These are phyloP conservation scores for Diachasma alloeum DNA, from an alignment of 1,140 invertebrate genomes.

Conservation along the genomic window DNA sequence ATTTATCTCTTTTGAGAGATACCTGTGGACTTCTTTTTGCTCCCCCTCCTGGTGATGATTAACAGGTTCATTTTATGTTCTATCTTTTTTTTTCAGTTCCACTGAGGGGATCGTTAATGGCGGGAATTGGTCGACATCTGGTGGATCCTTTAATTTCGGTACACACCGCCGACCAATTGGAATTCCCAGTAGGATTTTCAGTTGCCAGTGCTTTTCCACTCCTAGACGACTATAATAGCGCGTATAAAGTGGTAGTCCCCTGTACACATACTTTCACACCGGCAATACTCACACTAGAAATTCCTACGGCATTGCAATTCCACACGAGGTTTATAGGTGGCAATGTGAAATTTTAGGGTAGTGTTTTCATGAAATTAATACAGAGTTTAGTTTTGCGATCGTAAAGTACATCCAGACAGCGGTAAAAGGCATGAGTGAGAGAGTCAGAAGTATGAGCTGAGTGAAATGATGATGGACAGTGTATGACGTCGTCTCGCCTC, in stretches of 20 bases:
- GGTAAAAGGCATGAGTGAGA: constrained; percentile 21
- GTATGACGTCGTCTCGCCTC: constrained; percentile 36
- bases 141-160: background rate
- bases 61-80: background rate
- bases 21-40: background rate
- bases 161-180: background rate
- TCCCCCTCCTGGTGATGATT: background rate
- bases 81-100: background rate
- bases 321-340: too few species aligned
- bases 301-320: too few species aligned
- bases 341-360: constrained; percentile 40
- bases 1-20: background rate
- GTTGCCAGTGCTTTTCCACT: background rate
- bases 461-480: constrained; percentile 52
- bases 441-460: background rate
- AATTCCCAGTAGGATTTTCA: background rate
- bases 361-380: constrained; percentile 59
- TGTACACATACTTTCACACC: too few species aligned
- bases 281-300: too few species aligned
- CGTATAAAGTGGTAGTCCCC: background rate
- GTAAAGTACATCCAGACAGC: constrained; percentile 56
- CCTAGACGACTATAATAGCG: background rate
- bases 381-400: constrained; percentile 54
- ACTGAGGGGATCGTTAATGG: background rate
- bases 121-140: background rate